Evolutionary conservation across 2,113 vertebrate genomes (phyloP).

Genomic region (Hippocampus abdominalis): DNA sequence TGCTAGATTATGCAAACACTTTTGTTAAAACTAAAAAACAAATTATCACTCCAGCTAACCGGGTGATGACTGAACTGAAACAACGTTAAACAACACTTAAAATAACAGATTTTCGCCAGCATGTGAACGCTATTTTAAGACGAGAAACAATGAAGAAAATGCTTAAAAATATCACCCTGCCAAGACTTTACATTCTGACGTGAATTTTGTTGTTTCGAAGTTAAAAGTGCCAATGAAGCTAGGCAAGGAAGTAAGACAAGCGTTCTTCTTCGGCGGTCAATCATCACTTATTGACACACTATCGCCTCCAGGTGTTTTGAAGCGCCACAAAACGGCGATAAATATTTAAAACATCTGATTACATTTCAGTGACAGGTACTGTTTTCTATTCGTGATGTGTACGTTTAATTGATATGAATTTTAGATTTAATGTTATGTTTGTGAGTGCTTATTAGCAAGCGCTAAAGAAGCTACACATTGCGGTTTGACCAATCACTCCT

Average conservation of each 20-base stretch:
- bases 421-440: background rate
- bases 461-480: no score
- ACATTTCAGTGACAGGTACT: no score
- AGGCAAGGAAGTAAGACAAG: background rate
- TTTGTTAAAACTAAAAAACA: background rate
- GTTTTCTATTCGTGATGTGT: no score
- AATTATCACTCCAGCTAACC: background rate
- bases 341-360: no score
- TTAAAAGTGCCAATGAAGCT: background rate
- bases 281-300: background rate
- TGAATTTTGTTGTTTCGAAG: background rate
- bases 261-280: background rate
- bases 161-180: background rate
- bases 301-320: background rate
- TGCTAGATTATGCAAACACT: background rate
- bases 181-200: background rate
- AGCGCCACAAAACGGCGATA: background rate
- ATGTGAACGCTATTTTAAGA: background rate
- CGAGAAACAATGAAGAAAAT: background rate
- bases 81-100: background rate
- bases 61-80: background rate
- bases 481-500: background rate
- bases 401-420: background rate
- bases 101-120: background rate
- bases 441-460: no score